Conservation (phyloP, 2,888 invertebrate species). For the Marronus borbonicus region DNA sequence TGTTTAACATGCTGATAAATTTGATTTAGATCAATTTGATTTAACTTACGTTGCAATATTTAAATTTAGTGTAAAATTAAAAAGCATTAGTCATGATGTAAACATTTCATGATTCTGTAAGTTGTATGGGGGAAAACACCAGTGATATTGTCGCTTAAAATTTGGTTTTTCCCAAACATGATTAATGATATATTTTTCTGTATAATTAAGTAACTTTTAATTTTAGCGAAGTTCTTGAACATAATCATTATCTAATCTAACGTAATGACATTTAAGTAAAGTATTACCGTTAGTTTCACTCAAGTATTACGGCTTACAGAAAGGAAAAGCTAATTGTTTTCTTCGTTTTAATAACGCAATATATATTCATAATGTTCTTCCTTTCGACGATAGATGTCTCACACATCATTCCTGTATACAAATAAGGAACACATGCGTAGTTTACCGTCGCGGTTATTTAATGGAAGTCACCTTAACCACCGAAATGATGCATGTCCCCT, state of each 20-base stretch:
- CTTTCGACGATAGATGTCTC: slow-evolving; percentile 17
- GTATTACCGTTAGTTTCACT: slow-evolving; percentile 6
- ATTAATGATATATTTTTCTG: too few species aligned
- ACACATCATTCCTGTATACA: not conserved
- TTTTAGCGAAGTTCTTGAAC: too few species aligned
- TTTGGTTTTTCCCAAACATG: too few species aligned
- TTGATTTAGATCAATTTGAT: too few species aligned
- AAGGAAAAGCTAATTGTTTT: slow-evolving; percentile 21
- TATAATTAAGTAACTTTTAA: too few species aligned
- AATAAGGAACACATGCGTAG: not conserved
- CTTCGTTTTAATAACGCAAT: slow-evolving; percentile 11
- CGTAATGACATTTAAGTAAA: not conserved
- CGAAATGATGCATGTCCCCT: slow-evolving; percentile 21
- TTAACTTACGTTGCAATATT: too few species aligned
- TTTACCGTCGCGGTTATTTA: slow-evolving; percentile 10
- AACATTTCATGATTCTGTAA: too few species aligned
- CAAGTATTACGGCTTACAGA: slow-evolving; percentile 5
- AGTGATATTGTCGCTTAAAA: not conserved
- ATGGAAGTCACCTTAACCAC: not conserved
- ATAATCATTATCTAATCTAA: too few species aligned
- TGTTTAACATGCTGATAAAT: too few species aligned
- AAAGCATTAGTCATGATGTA: too few species aligned
- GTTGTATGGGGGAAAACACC: too few species aligned
- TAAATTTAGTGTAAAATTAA: too few species aligned
- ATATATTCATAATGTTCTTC: slow-evolving; percentile 24